A percentile compares a stretch with the other conserved stretches of the same genome.
Evolutionary conservation across 1,140 invertebrate genomes (phyloP).

Genomic region (Eciton burchellii): DNA sequence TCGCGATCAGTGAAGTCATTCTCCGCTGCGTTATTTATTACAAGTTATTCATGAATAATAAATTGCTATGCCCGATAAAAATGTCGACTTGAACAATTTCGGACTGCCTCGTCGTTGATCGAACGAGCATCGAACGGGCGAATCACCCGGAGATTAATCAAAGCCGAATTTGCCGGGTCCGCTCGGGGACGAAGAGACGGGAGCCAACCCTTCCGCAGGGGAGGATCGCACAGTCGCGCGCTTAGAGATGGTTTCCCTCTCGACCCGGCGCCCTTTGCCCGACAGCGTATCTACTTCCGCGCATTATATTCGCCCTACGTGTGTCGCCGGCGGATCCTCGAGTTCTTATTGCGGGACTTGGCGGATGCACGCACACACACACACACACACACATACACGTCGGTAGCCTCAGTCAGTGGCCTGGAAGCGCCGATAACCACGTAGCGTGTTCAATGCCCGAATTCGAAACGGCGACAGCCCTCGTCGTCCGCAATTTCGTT

Average conservation of each 20-base stretch:
- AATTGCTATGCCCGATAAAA: background rate
- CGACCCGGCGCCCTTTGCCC: background rate
- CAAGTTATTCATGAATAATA: too few species aligned
- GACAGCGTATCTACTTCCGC: conserved; percentile 43
- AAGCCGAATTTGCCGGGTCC: background rate
- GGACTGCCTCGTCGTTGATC: too few species aligned
- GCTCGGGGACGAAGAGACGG: conserved; percentile 4
- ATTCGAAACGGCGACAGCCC: conserved; percentile 61
- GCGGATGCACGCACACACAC: background rate
- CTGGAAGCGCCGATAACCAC: conserved; percentile 74
- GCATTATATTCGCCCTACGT: conserved; percentile 46
- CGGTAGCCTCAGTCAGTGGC: conserved; percentile 57
- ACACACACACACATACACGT: conserved; percentile 11
- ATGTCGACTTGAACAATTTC: background rate
- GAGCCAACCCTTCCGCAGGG: background rate
- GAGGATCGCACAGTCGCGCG: conserved; percentile 1
- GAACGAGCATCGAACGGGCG: too few species aligned
- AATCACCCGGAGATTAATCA: conserved; percentile 9
- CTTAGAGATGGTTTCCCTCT: background rate
- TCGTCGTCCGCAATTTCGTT: conserved; percentile 54
- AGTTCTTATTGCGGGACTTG: conserved; percentile 38
- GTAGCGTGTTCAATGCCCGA: conserved; percentile 67
- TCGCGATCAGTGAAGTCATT: too few species aligned
- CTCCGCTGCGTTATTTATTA: too few species aligned
- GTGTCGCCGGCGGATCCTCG: conserved; percentile 38